A percentile compares a stretch with the other conserved stretches of the same genome.
Conservation (phyloP, 2,797 vertebrate genomes). For the Sciaenops ocellatus region DNA sequence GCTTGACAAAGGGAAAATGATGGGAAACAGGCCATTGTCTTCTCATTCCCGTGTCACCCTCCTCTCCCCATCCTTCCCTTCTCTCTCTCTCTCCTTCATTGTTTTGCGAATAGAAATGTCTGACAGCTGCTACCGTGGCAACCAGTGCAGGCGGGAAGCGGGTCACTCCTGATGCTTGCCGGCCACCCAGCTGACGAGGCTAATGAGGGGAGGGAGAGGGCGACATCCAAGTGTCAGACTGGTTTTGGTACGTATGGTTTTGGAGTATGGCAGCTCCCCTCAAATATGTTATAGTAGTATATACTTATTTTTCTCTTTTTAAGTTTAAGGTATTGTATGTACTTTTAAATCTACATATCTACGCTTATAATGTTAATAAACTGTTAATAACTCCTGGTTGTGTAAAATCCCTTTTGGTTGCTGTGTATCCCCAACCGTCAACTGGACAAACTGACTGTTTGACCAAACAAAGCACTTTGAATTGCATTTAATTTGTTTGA, state of each 20-base stretch:
- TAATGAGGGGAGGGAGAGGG: slow-evolving; percentile 84
- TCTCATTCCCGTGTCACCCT: slow-evolving; percentile 58
- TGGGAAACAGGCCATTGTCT: slow-evolving; percentile 62
- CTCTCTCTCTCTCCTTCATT: slow-evolving; percentile 25
- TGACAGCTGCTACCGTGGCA: slow-evolving; percentile 88
- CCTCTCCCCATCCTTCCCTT: slow-evolving; percentile 63
- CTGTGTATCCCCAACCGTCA: neutral
- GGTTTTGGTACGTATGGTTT: slow-evolving; percentile 8
- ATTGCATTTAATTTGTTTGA: too few species aligned
- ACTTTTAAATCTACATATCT: neutral
- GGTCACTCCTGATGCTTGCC: slow-evolving; percentile 39
- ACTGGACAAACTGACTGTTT: neutral
- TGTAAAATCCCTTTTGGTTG: neutral
- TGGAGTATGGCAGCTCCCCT: neutral
- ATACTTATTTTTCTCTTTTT: neutral
- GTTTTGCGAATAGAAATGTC: slow-evolving; percentile 86
- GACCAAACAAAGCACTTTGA: neutral
- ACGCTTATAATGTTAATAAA: too few species aligned
- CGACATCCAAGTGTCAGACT: slow-evolving; percentile 21
- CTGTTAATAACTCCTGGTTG: neutral
- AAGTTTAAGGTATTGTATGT: neutral
- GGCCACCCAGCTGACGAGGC: slow-evolving; percentile 88
- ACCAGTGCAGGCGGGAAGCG: slow-evolving; percentile 87
- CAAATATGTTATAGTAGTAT: neutral
- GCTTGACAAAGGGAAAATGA: slow-evolving; percentile 79